phyloP scores from a whole-genome alignment of 2,113 vertebrate species.

The Coreoperca whiteheadi region DNA sequence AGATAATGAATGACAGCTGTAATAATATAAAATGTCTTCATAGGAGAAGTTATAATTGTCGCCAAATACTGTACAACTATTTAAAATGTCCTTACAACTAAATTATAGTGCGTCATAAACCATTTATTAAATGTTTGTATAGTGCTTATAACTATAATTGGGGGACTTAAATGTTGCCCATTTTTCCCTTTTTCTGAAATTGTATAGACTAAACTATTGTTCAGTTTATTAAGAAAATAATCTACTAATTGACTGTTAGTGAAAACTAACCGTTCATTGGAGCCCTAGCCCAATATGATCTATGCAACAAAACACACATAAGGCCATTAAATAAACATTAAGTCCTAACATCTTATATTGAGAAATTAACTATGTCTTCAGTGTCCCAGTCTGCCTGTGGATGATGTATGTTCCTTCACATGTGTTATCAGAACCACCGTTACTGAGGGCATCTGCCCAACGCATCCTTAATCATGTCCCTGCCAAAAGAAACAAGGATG shows the following conservation, averaged over 20 bases:
- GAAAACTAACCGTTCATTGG: not conserved
- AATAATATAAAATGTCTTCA: no score
- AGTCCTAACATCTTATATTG: not conserved
- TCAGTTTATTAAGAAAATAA: not conserved
- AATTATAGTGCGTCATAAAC: no score
- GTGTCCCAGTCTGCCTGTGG: not conserved
- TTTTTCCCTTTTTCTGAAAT: not conserved
- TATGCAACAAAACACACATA: constrained; percentile 23
- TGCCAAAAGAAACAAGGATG: constrained; percentile 56
- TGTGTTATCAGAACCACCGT: constrained; percentile 46
- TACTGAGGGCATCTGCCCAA: constrained; percentile 62
- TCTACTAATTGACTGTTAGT: not conserved
- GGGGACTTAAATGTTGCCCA: not conserved
- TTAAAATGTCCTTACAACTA: no score
- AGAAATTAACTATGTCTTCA: constrained; percentile 18
- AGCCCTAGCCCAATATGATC: not conserved
- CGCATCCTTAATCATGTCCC: constrained; percentile 58
- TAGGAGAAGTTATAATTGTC: no score
- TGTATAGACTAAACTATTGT: not conserved
- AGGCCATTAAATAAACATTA: constrained; percentile 20
- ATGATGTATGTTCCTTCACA: constrained; percentile 40
- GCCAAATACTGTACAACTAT: not conserved
- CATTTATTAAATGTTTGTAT: no score
- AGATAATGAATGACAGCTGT: no score
- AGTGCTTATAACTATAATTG: no score